phyloP scores from a whole-genome alignment of 2,113 vertebrate genomes.

The Seriola quinqueradiata region DNA sequence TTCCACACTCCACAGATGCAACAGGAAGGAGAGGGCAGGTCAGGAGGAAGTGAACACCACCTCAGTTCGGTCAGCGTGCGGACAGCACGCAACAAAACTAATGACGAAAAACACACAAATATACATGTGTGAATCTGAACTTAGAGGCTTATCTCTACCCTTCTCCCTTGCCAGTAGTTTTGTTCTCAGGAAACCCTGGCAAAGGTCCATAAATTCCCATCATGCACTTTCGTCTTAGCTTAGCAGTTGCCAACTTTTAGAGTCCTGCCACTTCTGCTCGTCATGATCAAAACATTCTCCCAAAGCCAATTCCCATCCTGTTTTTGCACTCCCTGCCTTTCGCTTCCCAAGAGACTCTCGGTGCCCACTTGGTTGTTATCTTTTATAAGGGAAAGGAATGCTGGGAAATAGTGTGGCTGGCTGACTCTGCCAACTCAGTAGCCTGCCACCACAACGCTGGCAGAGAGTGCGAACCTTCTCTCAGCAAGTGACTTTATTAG shows the following conservation, averaged over 20 bases:
- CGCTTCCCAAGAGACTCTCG: slow-evolving; percentile 58
- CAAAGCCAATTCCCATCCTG: slow-evolving; percentile 75
- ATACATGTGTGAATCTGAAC: slow-evolving; percentile 14
- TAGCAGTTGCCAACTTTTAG: slow-evolving; percentile 40
- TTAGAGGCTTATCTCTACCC: slow-evolving; percentile 22
- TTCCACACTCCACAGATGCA: slow-evolving; percentile 47
- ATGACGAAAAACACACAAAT: slow-evolving; percentile 20
- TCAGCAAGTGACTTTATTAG: slow-evolving; percentile 54
- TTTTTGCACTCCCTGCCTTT: slow-evolving; percentile 64
- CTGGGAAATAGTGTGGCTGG: slow-evolving; percentile 66
- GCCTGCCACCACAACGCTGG: slow-evolving; percentile 44
- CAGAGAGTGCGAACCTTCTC: slow-evolving; percentile 40
- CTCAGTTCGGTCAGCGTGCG: slow-evolving; percentile 10
- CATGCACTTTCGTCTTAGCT: slow-evolving; percentile 45
- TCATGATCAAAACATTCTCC: slow-evolving; percentile 61
- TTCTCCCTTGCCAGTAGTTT: slow-evolving; percentile 6
- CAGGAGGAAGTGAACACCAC: slow-evolving; percentile 59
- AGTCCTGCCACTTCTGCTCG: slow-evolving; percentile 14
- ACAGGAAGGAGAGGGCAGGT: slow-evolving; percentile 65
- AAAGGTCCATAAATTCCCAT: slow-evolving; percentile 57
- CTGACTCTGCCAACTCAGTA: slow-evolving; percentile 46
- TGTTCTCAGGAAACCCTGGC: slow-evolving; percentile 58
- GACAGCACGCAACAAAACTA: slow-evolving; percentile 3
- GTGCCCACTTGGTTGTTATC: slow-evolving; percentile 67
- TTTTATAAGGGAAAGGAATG: slow-evolving; percentile 71